These are phyloP conservation scores for Saxidomus purpurata DNA, from an alignment of 1,140 invertebrate species.

Conservation along the genomic window DNA sequence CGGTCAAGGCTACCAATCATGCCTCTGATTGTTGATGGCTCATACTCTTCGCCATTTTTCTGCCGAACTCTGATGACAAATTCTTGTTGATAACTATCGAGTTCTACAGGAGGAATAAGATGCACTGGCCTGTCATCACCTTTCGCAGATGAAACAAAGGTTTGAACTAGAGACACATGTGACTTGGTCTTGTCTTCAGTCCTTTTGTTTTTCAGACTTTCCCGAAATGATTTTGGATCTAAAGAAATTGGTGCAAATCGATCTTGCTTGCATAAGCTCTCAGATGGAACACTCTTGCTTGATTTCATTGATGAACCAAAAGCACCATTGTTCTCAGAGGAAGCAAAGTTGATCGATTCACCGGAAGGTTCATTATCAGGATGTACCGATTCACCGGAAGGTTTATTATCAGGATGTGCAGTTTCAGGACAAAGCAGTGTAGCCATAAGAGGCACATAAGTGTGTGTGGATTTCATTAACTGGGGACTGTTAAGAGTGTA, in stretches of 20 bases:
- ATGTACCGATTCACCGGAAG: too few relatives aligned
- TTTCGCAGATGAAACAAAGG: neutral
- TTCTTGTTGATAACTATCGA: neutral
- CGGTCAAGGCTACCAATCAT: neutral
- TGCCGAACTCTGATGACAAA: neutral
- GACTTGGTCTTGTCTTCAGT: neutral
- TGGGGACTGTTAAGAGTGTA: too few relatives aligned
- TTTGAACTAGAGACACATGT: neutral
- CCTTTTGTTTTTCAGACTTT: neutral
- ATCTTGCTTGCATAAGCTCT: neutral
- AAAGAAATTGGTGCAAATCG: neutral
- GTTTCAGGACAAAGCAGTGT: too few relatives aligned
- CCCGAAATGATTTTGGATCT: neutral
- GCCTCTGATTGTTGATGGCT: neutral
- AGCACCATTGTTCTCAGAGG: too few relatives aligned
- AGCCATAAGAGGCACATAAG: too few relatives aligned
- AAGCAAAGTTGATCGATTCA: too few relatives aligned
- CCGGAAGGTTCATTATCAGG: too few relatives aligned
- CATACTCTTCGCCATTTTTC: neutral
- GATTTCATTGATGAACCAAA: too few relatives aligned
- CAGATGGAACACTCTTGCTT: too few relatives aligned
- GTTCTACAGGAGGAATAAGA: neutral
- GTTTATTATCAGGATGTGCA: too few relatives aligned
- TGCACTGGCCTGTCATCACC: neutral
- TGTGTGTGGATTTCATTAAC: too few relatives aligned